Evolutionary conservation across 2,797 vertebrate species (phyloP), one percentile per base, ranked within the genome.

Genomic region (Siniperca undulata): DNA sequence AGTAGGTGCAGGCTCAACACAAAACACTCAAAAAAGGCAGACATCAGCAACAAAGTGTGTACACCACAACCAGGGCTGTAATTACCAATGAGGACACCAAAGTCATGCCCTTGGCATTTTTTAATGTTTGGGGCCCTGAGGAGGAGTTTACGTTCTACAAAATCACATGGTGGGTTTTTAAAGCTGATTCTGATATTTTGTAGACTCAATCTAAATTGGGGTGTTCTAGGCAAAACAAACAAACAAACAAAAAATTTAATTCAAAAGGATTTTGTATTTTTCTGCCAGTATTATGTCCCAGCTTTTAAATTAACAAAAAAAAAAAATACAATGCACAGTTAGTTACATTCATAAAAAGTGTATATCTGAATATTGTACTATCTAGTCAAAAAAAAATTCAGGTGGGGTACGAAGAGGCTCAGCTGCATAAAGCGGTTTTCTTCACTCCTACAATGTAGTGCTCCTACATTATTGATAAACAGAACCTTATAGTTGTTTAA

Each of bases 101-200:
- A 1, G 27, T 48, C 55, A 48, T 34, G 40, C 4, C 24, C 24
- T 22, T 58, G 55, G 6, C n/a, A 11, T 27, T 14, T n/a, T 56
- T 27, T 4, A 56, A 56, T 56, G 5, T 24, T 16, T 58, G 24
- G 55, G 55, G 11, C 10, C 22, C 52, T 53, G 48, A 20, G 17
- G 52, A 42, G n/a, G 10, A 59, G 14, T 44, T 59, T 14, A 46
- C 24, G 22, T 8, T 20, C 53, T 30, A 71, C 40, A 34, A 46
- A 71, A 34, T 46, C 13, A 22, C 50, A 48, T 46, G 22, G 30
- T 27, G 22, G 17, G 55, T 66, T 73, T 67, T 67, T 67, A 42
- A 66, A 59, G 38, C 1, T n/a, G 42, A 5, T 65, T 46, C 22
- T 46, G 16, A 27, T 5, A 27, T 46, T 24, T 14, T 13, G n/a